Conservation (phyloP, 2,888 invertebrate genomes). For the Laothoe populi region DNA sequence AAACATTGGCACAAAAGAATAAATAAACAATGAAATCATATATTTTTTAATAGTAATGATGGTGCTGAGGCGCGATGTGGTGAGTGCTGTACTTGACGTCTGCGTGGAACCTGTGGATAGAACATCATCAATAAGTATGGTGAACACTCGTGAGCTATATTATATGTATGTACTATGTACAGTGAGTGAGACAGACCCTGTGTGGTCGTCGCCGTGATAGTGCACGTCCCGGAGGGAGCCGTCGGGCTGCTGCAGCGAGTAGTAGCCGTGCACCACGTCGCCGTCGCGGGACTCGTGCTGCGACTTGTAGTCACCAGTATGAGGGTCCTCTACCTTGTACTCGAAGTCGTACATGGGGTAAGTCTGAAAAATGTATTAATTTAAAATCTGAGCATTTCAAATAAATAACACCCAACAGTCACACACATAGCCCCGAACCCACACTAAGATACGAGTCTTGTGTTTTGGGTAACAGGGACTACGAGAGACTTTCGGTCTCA, state of each 20-base stretch:
- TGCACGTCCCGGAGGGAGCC: constrained; percentile 40
- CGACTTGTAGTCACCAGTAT: constrained; percentile 69
- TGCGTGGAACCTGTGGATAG: constrained; percentile 41
- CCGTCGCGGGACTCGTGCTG: constrained; percentile 63
- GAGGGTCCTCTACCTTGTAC: constrained; percentile 71
- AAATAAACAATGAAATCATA: background rate
- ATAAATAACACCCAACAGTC: too few species aligned
- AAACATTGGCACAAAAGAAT: constrained; percentile 12
- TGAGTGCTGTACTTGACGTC: constrained; percentile 41
- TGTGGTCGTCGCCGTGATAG: constrained; percentile 38
- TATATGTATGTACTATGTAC: background rate
- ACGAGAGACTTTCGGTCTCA: too few species aligned
- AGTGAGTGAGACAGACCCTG: constrained; percentile 43
- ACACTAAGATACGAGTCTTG: too few species aligned
- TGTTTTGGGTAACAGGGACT: too few species aligned
- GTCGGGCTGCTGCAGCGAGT: constrained; percentile 41
- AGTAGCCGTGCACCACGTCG: constrained; percentile 49
- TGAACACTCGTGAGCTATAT: background rate
- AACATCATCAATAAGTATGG: constrained; percentile 6
- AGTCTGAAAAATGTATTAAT: constrained; percentile 37
- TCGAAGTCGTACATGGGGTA: constrained; percentile 58
- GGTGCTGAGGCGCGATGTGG: constrained; percentile 37
- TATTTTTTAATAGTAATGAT: constrained; percentile 29
- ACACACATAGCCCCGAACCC: too few species aligned
- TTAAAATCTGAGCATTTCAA: background rate